These are phyloP conservation scores for Stramonita haemastoma DNA, from an alignment of 2,888 invertebrate species.

Conservation along the genomic window DNA sequence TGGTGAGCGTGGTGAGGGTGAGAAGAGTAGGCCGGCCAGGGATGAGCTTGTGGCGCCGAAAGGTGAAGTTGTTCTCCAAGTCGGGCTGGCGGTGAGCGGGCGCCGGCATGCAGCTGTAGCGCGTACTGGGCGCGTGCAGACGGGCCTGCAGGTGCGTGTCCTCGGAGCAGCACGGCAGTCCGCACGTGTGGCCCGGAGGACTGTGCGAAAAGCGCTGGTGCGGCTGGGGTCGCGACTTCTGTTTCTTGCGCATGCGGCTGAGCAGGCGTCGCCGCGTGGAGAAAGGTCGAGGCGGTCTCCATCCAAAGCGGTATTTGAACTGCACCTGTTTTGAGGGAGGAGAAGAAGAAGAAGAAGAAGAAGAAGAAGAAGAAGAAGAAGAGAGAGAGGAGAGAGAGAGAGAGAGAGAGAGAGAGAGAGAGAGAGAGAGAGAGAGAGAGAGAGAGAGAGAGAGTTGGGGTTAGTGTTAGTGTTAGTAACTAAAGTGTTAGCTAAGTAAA, in stretches of 20 bases:
- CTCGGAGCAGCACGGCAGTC: constrained; percentile 69
- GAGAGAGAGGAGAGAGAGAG: background rate
- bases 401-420: background rate
- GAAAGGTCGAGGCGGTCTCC: constrained; percentile 23
- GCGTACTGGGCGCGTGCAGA: constrained; percentile 12
- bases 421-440: constrained; percentile 11
- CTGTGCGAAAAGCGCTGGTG: constrained; percentile 65
- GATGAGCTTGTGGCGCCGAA: constrained; percentile 53
- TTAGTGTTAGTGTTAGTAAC: no score
- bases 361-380: background rate
- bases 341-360: background rate
- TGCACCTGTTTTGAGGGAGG: background rate
- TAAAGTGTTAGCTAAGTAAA: no score
- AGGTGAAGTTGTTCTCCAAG: constrained; percentile 61
- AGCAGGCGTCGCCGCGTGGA: constrained; percentile 3
- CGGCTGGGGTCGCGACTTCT: constrained; percentile 56
- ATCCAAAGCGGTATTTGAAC: constrained; percentile 12
- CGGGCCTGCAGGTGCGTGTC: constrained; percentile 44
- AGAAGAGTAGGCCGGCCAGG: no score
- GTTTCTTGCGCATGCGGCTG: constrained; percentile 42
- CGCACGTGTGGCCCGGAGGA: constrained; percentile 72
- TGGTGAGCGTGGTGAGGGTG: constrained; percentile 45
- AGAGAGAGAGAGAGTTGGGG: constrained; percentile 19
- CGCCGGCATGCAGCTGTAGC: constrained; percentile 54
- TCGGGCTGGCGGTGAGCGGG: constrained; percentile 47